Percentiles rank a stretch among this genome's conserved stretches.
phyloP scores from a whole-genome alignment of 64 coral and sea anemone genomes.

The Pocillopora verrucosa region DNA sequence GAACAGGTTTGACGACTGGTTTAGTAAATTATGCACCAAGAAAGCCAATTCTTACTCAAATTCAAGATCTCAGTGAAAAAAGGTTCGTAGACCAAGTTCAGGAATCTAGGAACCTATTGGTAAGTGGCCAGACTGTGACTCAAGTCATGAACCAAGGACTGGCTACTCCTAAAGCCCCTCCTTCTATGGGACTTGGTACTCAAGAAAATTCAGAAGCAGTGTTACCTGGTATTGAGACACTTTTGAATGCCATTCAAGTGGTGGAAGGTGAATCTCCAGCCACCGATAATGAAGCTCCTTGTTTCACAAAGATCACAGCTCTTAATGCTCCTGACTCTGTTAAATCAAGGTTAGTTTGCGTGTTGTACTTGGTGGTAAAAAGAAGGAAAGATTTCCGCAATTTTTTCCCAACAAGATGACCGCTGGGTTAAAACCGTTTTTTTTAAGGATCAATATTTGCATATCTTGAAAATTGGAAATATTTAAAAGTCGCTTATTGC shows the following conservation, averaged over 20 bases:
- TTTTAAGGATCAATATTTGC: too few relatives aligned
- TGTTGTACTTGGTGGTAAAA: background rate
- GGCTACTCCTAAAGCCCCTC: background rate
- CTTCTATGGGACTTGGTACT: background rate
- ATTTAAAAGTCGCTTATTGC: too few relatives aligned
- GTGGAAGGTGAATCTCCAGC: background rate
- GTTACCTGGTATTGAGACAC: conserved; percentile 27
- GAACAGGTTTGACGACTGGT: background rate
- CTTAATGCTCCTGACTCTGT: background rate
- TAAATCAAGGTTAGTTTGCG: conserved; percentile 1
- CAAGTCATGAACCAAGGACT: background rate
- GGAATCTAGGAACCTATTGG: background rate
- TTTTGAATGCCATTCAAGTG: conserved; percentile 38
- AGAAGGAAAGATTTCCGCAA: too few relatives aligned
- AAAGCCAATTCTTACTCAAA: background rate
- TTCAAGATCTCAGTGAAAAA: background rate
- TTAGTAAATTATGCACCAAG: background rate
- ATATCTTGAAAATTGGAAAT: too few relatives aligned
- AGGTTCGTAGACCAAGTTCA: background rate
- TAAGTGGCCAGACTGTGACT: background rate
- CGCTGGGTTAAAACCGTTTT: too few relatives aligned
- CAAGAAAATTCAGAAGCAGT: conserved; percentile 25
- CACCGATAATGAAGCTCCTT: background rate
- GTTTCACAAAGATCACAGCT: background rate
- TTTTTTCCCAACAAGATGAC: too few relatives aligned